phyloP scores from a whole-genome alignment of 2,113 vertebrate species.

The Phalacrocorax brasilianus region DNA sequence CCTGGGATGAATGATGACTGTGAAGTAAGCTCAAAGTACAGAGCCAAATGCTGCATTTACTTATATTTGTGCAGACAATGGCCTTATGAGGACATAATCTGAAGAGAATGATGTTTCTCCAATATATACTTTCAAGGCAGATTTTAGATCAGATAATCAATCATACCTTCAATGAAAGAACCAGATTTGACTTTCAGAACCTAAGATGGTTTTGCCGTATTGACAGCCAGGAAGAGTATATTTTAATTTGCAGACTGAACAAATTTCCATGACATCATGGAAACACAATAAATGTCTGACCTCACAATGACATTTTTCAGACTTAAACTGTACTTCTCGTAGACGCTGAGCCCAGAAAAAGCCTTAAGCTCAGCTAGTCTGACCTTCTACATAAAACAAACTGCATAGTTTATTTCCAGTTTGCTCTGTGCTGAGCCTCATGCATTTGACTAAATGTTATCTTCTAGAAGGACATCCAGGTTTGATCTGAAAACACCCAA shows the following conservation, averaged over 20 bases:
- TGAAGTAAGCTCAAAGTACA: constrained; percentile 49
- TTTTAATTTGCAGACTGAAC: constrained; percentile 57
- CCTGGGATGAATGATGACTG: constrained; percentile 32
- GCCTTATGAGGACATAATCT: constrained; percentile 46
- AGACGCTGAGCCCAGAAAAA: constrained; percentile 28
- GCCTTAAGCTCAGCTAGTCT: constrained; percentile 10
- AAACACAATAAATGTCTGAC: constrained; percentile 51
- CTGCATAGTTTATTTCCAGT: not conserved
- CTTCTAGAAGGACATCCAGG: not conserved
- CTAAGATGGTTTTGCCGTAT: constrained; percentile 19
- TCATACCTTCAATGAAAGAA: constrained; percentile 23
- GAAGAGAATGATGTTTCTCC: constrained; percentile 44
- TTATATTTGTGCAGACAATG: constrained; percentile 52
- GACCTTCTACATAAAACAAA: constrained; percentile 40
- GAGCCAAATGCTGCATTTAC: constrained; percentile 57
- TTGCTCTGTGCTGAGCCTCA: not conserved
- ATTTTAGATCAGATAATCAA: constrained; percentile 30
- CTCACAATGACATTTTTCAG: constrained; percentile 49
- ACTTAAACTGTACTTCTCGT: constrained; percentile 24
- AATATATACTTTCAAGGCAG: constrained; percentile 36
- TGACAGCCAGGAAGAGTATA: constrained; percentile 52
- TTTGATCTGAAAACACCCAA: not conserved
- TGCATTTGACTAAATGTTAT: not conserved
- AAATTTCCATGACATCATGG: constrained; percentile 56
- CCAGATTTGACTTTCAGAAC: constrained; percentile 46